phyloP scores from a whole-genome alignment of 2,113 vertebrate genomes.

The Vulpes lagopus region DNA sequence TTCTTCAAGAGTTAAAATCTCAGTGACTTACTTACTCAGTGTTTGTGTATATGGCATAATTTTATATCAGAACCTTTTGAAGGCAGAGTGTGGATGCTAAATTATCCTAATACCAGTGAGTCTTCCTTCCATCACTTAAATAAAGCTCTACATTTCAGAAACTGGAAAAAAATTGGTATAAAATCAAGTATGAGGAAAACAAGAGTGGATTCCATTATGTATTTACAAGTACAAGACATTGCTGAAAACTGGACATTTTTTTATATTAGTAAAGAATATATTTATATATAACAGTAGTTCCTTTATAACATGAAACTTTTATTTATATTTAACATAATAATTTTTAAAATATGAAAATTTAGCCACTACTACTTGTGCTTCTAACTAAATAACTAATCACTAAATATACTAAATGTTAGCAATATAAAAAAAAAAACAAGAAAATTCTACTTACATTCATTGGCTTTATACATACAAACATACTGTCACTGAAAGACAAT shows the following conservation, averaged over 20 bases:
- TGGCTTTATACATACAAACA: not conserved
- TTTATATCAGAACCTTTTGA: not conserved
- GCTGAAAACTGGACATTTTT: not conserved
- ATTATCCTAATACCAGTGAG: not conserved
- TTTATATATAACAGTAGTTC: not conserved
- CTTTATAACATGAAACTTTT: not conserved
- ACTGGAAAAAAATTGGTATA: not conserved
- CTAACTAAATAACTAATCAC: not conserved
- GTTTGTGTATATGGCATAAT: not conserved
- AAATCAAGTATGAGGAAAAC: not conserved
- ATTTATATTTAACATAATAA: not conserved
- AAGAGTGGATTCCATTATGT: not conserved
- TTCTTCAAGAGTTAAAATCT: not conserved
- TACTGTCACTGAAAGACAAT: not conserved
- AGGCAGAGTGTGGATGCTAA: not conserved
- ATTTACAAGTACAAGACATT: not conserved
- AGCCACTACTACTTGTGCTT: not conserved
- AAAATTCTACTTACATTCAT: not conserved
- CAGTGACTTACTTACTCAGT: not conserved
- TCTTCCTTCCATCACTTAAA: not conserved
- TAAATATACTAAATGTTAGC: constrained; percentile 5
- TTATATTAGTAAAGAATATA: not conserved
- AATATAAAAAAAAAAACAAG: not conserved
- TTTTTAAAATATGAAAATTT: constrained; percentile 8
- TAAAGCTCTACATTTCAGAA: not conserved